phyloP scores from a whole-genome alignment of 2,113 vertebrate species.

The Loxodonta africana region DNA sequence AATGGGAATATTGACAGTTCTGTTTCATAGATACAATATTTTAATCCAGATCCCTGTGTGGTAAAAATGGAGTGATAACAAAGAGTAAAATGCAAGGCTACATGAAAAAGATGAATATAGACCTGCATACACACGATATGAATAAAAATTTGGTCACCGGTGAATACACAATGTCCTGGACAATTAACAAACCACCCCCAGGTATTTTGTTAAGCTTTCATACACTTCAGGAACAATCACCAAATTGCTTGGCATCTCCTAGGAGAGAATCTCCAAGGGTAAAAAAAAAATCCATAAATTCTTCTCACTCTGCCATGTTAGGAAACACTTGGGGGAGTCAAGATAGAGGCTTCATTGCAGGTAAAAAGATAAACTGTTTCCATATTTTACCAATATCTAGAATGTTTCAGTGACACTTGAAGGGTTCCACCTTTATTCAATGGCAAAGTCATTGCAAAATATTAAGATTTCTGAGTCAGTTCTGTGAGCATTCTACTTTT shows the following conservation, averaged over 20 bases:
- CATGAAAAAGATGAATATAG: neutral
- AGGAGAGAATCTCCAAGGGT: neutral
- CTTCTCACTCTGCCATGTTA: neutral
- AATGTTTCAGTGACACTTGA: neutral
- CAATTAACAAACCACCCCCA: neutral
- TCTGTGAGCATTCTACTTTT: neutral
- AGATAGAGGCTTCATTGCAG: neutral
- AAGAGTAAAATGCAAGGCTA: neutral
- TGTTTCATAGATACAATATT: neutral
- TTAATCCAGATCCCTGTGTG: neutral
- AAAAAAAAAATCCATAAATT: conserved; percentile 44
- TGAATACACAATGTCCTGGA: neutral
- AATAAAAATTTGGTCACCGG: neutral
- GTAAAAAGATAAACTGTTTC: neutral
- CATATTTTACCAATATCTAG: neutral
- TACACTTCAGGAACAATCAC: neutral
- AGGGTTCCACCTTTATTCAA: neutral
- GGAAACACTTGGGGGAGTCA: neutral
- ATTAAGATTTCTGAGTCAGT: neutral
- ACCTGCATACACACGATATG: neutral
- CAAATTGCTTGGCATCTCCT: neutral
- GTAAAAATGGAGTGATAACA: neutral
- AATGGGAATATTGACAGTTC: neutral
- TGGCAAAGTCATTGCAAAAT: neutral
- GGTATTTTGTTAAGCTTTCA: neutral